Evolutionary conservation across 1,140 invertebrate species (phyloP).

Genomic region (Brachionus rubens): DNA sequence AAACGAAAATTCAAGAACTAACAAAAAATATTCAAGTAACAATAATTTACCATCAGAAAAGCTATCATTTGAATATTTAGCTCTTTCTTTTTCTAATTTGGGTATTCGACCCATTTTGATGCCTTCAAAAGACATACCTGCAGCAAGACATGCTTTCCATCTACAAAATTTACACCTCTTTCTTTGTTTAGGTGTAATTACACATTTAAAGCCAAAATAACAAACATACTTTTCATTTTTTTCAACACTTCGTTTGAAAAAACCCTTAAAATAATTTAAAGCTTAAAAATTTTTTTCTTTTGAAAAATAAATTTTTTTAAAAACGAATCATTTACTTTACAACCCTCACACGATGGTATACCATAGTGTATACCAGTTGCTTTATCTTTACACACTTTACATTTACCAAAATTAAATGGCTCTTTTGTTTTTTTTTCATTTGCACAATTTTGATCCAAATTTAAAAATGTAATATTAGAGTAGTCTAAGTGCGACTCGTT

Average conservation of each 20-base stretch:
- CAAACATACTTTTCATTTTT: slow-evolving; percentile 54
- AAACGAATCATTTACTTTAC: slow-evolving; percentile 54
- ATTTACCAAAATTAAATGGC: slow-evolving; percentile 20
- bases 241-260: slow-evolving; percentile 29
- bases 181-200: slow-evolving; percentile 53
- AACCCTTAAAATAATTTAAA: neutral
- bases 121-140: slow-evolving; percentile 57
- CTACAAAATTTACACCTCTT: slow-evolving; percentile 58
- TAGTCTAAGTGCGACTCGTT: too few relatives aligned
- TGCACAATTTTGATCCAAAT: too few relatives aligned
- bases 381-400: slow-evolving; percentile 33
- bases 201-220: slow-evolving; percentile 56
- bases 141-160: slow-evolving; percentile 54
- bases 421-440: neutral
- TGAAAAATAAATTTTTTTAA: neutral
- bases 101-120: slow-evolving; percentile 57
- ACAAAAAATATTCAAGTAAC: too few relatives aligned
- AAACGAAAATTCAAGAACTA: too few relatives aligned
- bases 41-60: neutral
- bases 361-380: slow-evolving; percentile 43
- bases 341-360: slow-evolving; percentile 61
- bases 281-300: neutral
- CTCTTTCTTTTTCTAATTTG: slow-evolving; percentile 56
- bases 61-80: slow-evolving; percentile 38
- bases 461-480: too few relatives aligned